phyloP scores from a whole-genome alignment of 2,888 invertebrate genomes.

The Eustalomyia histrio region DNA sequence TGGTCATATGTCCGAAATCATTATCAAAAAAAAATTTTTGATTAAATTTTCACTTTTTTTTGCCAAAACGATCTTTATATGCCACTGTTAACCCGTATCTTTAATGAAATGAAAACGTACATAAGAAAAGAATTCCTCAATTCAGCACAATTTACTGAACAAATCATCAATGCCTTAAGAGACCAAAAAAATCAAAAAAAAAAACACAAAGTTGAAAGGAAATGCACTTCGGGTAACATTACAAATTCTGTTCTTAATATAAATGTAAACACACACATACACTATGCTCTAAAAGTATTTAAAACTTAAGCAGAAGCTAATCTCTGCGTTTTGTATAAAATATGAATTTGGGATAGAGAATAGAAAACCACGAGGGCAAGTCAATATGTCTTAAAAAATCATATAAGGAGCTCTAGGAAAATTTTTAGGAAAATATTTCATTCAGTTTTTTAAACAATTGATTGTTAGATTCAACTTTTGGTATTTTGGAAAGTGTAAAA shows the following conservation, averaged over 20 bases:
- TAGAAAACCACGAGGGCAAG: too few relatives aligned
- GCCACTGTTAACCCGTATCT: conserved; percentile 56
- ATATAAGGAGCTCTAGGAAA: too few relatives aligned
- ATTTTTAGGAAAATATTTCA: too few relatives aligned
- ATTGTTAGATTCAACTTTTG: too few relatives aligned
- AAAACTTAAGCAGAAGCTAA: not conserved
- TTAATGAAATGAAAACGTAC: conserved; percentile 46
- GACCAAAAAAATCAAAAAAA: conserved; percentile 35
- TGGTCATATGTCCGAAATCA: too few relatives aligned
- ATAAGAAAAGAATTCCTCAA: conserved; percentile 49
- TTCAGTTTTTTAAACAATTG: too few relatives aligned
- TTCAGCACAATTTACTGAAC: conserved; percentile 62
- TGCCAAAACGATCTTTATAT: not conserved
- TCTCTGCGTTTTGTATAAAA: too few relatives aligned
- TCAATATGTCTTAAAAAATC: too few relatives aligned
- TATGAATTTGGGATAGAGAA: too few relatives aligned
- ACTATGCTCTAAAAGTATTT: not conserved
- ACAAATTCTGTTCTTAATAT: conserved; percentile 45
- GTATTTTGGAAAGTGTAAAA: too few relatives aligned
- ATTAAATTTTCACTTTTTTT: too few relatives aligned
- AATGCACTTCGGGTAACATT: conserved; percentile 55
- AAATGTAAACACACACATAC: conserved; percentile 40
- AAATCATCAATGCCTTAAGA: conserved; percentile 62
- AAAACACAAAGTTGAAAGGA: not conserved
- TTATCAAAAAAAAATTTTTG: too few relatives aligned